These are phyloP conservation scores for Odontothrips loti DNA, from an alignment of 2,888 invertebrate species.

Conservation along the genomic window DNA sequence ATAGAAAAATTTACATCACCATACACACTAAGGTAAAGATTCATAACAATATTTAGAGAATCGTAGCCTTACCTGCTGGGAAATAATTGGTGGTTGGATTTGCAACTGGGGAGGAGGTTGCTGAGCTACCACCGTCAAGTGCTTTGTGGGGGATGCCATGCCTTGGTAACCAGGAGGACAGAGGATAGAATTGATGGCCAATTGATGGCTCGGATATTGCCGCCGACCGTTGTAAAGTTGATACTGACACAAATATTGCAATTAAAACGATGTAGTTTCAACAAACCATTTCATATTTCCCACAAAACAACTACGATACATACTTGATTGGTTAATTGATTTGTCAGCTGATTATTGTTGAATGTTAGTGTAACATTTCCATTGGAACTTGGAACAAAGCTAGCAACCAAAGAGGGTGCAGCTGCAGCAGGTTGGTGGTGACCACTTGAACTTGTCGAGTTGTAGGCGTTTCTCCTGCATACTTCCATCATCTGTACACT, in stretches of 20 bases:
- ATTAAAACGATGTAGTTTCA: not conserved
- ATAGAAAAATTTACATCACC: not conserved
- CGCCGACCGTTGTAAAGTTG: conserved; percentile 74
- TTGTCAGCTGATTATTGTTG: conserved; percentile 58
- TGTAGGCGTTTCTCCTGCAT: conserved; percentile 55
- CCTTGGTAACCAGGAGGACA: conserved; percentile 87
- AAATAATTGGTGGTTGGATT: conserved; percentile 72
- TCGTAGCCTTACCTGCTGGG: conserved; percentile 56
- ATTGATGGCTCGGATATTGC: conserved; percentile 46
- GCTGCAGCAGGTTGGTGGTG: conserved; percentile 51
- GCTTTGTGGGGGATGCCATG: conserved; percentile 66
- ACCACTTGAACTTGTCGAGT: conserved; percentile 45
- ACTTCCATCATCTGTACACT: conserved; percentile 97
- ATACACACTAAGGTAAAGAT: not conserved
- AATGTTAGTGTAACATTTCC: conserved; percentile 90
- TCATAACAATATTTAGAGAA: conserved; percentile 15
- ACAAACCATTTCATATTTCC: not conserved
- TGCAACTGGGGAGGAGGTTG: conserved; percentile 66
- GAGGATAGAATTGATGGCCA: conserved; percentile 60
- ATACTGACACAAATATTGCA: conserved; percentile 55
- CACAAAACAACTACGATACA: not conserved
- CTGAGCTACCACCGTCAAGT: conserved; percentile 60
- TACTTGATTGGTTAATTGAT: conserved; percentile 69
- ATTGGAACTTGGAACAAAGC: conserved; percentile 71
- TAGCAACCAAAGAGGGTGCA: conserved; percentile 56